Conservation (phyloP, 1,140 invertebrate species). For the Papilio helenus region DNA sequence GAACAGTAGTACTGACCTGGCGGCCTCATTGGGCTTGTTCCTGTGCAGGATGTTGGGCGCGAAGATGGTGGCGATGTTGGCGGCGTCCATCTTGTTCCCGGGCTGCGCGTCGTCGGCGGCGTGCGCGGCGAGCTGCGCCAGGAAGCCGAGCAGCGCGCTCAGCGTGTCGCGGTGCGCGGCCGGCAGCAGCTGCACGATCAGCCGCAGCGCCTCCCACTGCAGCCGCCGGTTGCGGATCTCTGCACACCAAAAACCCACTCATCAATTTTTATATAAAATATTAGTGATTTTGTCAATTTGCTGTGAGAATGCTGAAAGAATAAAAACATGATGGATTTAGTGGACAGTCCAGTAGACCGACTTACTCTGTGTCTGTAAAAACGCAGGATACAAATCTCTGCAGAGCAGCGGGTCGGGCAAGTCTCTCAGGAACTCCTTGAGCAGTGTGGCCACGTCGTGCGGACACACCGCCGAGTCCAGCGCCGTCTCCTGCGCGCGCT, state of each 20-base stretch:
- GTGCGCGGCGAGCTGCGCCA: slow-evolving; percentile 90
- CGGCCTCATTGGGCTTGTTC: slow-evolving; percentile 85
- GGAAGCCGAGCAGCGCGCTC: slow-evolving; percentile 90
- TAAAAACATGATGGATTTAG: not conserved
- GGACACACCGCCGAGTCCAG: slow-evolving; percentile 92
- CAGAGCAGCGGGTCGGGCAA: slow-evolving; percentile 96
- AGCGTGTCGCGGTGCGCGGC: slow-evolving; percentile 94
- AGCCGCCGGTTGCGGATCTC: slow-evolving; percentile 91
- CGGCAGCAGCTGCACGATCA: slow-evolving; percentile 93
- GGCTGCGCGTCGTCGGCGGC: slow-evolving; percentile 86
- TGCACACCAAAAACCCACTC: slow-evolving; percentile 59
- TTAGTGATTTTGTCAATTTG: too few relatives aligned
- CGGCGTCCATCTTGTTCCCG: slow-evolving; percentile 97
- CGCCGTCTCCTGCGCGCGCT: slow-evolving; percentile 90
- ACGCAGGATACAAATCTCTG: slow-evolving; percentile 93
- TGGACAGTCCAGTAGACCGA: slow-evolving; percentile 22
- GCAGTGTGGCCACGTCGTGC: slow-evolving; percentile 95
- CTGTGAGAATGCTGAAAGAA: too few relatives aligned
- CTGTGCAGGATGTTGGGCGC: slow-evolving; percentile 96
- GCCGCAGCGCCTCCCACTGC: slow-evolving; percentile 92
- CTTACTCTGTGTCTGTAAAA: slow-evolving; percentile 96
- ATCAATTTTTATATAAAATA: too few relatives aligned
- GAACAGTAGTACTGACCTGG: slow-evolving; percentile 78
- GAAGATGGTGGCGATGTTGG: slow-evolving; percentile 95
- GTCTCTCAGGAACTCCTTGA: slow-evolving; percentile 97